Evolutionary conservation across 2,797 vertebrate genomes (phyloP), one percentile per base, ranked within the genome.

Genomic region (Pipistrellus pygmaeus): DNA sequence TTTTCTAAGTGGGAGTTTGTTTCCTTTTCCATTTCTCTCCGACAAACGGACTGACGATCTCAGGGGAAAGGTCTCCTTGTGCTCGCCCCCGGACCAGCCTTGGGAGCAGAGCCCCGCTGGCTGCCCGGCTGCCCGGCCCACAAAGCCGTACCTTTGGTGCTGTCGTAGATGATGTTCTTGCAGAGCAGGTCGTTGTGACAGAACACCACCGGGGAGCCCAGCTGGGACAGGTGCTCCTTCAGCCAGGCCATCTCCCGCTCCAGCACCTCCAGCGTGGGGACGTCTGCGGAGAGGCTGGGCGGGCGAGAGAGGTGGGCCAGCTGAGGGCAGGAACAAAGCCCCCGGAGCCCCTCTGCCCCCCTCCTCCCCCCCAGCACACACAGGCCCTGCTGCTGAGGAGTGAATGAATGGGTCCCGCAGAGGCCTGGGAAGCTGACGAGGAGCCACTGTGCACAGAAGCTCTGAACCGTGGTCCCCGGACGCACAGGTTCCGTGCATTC

Each of bases 151-250:
- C 99, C 99, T 98, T 98, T 99, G 87, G 98, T 97, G 64, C 97
- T 85, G 71, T 99, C 98, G 88, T 99, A 99, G 98, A 99, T 99
- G 97, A 99, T 99, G 98, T 99, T 99, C 98, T 99, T 99, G 98
- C 99, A 99, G 95, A 99, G 99, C 73, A 99, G 98, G 97, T 99
- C 99, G 0, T 99, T 99, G 98, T 99, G 99, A 96, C 99, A 99
- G 71, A 99, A 99, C 75, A 99, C 99, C n/a, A 99, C 97, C 0
- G 99, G 99, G 10, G 99, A 99, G 0, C 98, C 99, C 94, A 99
- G 97, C 71, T 97, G 99, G 8, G 99, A 98, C n/a, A 99, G 99
- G 53, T 99, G 98, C 72, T 99, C 99, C 98, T 99, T 98, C 99
- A 99, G 99, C 99, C 99, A 99, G 51, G 96, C 93, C 98, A 99